Evolutionary conservation across 2,888 invertebrate species (phyloP), one percentile per base, ranked within the genome.

Genomic region (Machimus atricapillus): DNA sequence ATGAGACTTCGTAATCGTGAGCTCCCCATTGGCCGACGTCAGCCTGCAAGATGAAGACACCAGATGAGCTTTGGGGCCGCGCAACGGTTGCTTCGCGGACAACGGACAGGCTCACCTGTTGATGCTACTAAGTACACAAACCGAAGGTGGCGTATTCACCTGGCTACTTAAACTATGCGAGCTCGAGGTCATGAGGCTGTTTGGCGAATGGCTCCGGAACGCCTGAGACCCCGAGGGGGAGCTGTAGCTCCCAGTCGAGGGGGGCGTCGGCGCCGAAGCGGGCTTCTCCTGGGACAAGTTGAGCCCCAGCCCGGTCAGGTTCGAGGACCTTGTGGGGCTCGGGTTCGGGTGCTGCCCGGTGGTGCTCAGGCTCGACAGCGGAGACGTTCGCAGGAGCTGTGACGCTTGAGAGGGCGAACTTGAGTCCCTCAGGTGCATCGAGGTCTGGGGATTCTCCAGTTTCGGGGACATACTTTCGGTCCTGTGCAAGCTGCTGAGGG

Each of bases 1-100:
- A 90, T 95, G 95, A 66, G 96, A 96, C 90, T 97, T 96, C 88
- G 96, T 96, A 90, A 97, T 96, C 87, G 96, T 96, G 89, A 97
- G 94, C 93, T 97, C 97, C 46, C 96, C 96, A 91, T 97, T 97
- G 89, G 95, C 95, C 89, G 96, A 94, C 89, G 96, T 95, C 90
- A 96, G 94, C 94, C 96, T 95, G 93, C 58, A 91, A 77, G 27
- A 77, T 34, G 12, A 43, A 58, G 31, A 31, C 19, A 77, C 52
- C 56, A 40, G n/a, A 34, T 58, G 78, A 40, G 23, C 77, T 23
- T 27, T 52, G 58, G 19, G 40, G 31, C 74, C 19, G 34, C 14
- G 16, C 19, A 79, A 86, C 7, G 34, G 27, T 9, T 31, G 37
- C 9, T 86, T 86, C 19, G 56, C 66, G 23, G 52, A 86, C 76